Percentiles rank a stretch among this genome's conserved stretches.
Conservation (phyloP, 2,888 invertebrate species). For the Troides aeacus region DNA sequence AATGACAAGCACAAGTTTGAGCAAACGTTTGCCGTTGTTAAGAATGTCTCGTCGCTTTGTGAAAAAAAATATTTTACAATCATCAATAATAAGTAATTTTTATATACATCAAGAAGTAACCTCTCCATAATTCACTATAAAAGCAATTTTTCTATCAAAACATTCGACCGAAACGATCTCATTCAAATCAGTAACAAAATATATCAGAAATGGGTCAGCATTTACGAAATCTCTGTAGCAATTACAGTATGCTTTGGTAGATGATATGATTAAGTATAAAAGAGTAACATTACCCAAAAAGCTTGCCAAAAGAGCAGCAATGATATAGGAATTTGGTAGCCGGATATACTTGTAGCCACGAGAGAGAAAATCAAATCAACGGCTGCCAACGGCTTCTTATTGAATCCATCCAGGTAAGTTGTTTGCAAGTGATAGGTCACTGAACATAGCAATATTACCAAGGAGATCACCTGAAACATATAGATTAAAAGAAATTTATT, state of each 20-base stretch:
- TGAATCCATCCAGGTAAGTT: conserved; percentile 31
- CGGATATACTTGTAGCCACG: conserved; percentile 43
- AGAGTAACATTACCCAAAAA: conserved; percentile 35
- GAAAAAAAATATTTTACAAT: too few species aligned
- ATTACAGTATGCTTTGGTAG: not conserved
- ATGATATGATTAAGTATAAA: not conserved
- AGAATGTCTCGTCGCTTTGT: too few species aligned
- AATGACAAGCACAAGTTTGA: too few species aligned
- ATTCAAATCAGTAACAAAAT: not conserved
- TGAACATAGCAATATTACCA: conserved; percentile 37
- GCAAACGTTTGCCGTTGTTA: too few species aligned
- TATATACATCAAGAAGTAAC: too few species aligned
- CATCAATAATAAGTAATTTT: too few species aligned
- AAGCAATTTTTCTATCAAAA: too few species aligned
- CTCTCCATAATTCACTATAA: too few species aligned
- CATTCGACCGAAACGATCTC: too few species aligned
- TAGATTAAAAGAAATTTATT: not conserved
- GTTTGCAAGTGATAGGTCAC: conserved; percentile 27
- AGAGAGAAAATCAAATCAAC: conserved; percentile 48
- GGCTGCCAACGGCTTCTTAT: conserved; percentile 41
- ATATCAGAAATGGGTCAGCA: not conserved
- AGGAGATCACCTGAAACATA: conserved; percentile 44
- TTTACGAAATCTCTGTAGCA: not conserved
- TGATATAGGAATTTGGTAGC: conserved; percentile 54
- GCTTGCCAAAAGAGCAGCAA: conserved; percentile 46